Percentiles rank a stretch among this genome's conserved stretches.
These are phyloP conservation scores for Rugalucina vietnamica DNA, from an alignment of 2,888 invertebrate genomes.

Conservation along the genomic window DNA sequence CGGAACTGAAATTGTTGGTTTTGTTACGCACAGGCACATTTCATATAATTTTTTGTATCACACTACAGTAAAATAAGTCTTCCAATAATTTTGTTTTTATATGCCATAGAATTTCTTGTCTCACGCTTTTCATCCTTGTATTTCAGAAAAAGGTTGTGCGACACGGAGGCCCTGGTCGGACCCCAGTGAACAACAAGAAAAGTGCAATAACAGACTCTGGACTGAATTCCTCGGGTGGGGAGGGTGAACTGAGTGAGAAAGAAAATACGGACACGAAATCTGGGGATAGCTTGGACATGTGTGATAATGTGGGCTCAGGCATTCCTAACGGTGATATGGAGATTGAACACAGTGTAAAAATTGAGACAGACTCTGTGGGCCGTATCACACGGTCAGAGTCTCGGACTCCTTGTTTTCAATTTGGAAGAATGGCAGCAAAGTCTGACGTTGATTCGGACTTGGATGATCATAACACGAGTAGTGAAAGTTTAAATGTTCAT, in stretches of 20 bases:
- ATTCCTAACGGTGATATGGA: conserved; percentile 9
- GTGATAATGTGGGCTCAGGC: background rate
- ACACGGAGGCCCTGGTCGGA: background rate
- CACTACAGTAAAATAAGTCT: no score
- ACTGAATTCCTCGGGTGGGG: background rate
- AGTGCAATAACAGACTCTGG: background rate
- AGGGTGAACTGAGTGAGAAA: background rate
- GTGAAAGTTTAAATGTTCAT: conserved; percentile 36
- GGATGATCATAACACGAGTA: conserved; percentile 56
- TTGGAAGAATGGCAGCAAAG: conserved; percentile 4
- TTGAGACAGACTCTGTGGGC: background rate
- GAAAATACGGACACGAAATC: background rate
- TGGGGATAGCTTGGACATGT: background rate
- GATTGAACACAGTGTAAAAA: conserved; percentile 5
- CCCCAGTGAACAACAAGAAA: background rate
- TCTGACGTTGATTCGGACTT: conserved; percentile 24
- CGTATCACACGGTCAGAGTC: background rate
- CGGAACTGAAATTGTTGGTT: no score
- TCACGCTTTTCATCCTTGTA: no score
- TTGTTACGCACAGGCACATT: no score
- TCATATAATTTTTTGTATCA: no score
- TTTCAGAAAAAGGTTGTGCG: conserved; percentile 6
- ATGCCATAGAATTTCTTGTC: no score
- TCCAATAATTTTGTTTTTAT: no score
- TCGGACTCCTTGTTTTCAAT: background rate